Percentiles rank a stretch among this genome's conserved stretches.
Evolutionary conservation across 2,888 invertebrate species (phyloP).

Genomic region (Teinopalpus imperialis): DNA sequence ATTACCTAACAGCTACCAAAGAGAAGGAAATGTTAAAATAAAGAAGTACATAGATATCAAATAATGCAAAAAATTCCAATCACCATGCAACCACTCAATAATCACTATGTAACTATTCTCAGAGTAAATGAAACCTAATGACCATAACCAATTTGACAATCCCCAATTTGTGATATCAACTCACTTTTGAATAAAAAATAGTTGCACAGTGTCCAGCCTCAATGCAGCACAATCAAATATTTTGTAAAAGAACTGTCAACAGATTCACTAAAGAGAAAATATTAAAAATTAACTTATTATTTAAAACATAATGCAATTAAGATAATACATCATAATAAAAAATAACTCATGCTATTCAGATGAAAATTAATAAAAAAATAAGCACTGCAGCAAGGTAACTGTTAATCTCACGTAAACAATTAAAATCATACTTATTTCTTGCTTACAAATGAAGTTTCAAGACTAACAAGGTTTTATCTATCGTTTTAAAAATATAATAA

Average conservation of each 20-base stretch:
- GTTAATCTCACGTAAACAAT: too few species aligned
- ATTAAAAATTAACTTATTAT: conserved; percentile 31
- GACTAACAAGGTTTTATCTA: too few species aligned
- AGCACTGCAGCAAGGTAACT: background rate
- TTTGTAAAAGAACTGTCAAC: conserved; percentile 49
- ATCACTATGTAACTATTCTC: background rate
- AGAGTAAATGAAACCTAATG: conserved; percentile 30
- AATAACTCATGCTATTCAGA: background rate
- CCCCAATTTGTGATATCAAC: conserved; percentile 39
- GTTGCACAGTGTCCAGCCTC: conserved; percentile 42
- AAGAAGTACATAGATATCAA: too few species aligned
- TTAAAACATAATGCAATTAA: conserved; percentile 12
- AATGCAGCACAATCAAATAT: conserved; percentile 47
- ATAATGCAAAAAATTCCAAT: too few species aligned
- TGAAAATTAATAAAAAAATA: background rate
- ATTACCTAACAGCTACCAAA: too few species aligned
- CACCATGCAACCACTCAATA: background rate
- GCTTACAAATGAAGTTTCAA: too few species aligned
- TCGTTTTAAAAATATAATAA: background rate
- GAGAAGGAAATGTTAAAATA: too few species aligned
- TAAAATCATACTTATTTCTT: too few species aligned
- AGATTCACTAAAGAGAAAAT: conserved; percentile 52
- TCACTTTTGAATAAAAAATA: conserved; percentile 43
- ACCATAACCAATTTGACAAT: conserved; percentile 34
- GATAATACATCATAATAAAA: background rate